Base-by-base conservation (phyloP, 2,797 vertebrate species). In the Echiichthys vipera region DNA sequence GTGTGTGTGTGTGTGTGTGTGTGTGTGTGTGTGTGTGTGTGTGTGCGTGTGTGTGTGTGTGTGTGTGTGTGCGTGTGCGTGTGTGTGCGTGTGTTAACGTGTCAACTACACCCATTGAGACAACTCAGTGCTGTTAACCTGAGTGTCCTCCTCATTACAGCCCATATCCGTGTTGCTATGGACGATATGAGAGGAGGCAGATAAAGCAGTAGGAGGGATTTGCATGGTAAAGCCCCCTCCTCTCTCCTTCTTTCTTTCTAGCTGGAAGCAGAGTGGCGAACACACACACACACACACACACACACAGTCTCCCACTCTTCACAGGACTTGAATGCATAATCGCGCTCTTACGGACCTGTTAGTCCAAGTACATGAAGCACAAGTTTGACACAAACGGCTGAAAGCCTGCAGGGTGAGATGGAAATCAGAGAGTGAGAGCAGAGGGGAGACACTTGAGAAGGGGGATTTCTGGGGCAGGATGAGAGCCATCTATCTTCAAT, bases 191-290 rank as follows among this genome's bases (percentile, higher is more conserved):
- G 83, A 79, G 73, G 50, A 72, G 54, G 47, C 39, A 81, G 85
- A 89, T 86, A 75, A 87, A 88, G 81, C 51, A 51, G 53, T 29
- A 50, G 71, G 78, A 84, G 70, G 78, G 75, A 91, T 92, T 90
- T 89, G 73, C 84, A 89, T 89, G 73, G 84, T 71, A 77, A 91
- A 89, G 84, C 69, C 81, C 42, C 62, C 22, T 56, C 70, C 29
- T 76, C 57, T 56, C 56, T 58, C 59, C n/a, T 59, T 29, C 25
- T 37, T 27, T 32, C 39, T 49, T 66, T 40, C 40, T 55, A 61
- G 27, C 61, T 81, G 40, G 80, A 71, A 77, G 65, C 54, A 14
- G 34, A 86, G 87, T 59, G 76, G 47, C 61, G 55, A 65, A 45
- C 57, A 54, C 36, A 71, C 50, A 59, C 50, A 51, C 42, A 50